Percentiles rank a stretch among this genome's conserved stretches.
Evolutionary conservation across 2,797 vertebrate genomes (phyloP).

Genomic region (Huso huso): DNA sequence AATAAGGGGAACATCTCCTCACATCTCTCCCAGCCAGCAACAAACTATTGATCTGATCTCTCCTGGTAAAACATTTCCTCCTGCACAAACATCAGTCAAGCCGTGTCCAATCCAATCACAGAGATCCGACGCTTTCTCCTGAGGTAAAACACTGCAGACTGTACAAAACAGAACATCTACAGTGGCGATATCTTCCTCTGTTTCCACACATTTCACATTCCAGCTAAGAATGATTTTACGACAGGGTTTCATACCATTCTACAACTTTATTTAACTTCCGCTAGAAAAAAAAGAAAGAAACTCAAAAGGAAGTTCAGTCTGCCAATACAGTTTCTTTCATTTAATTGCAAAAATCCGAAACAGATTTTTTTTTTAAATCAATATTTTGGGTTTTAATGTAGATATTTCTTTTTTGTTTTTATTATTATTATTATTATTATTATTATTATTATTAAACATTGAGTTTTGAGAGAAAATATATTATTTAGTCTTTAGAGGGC

Average conservation of each 20-base stretch:
- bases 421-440: not conserved
- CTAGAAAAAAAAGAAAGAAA: constrained; percentile 35
- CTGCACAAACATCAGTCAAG: constrained; percentile 45
- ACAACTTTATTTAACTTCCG: constrained; percentile 20
- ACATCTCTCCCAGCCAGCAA: constrained; percentile 24
- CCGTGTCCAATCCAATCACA: constrained; percentile 54
- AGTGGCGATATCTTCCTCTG: constrained; percentile 18
- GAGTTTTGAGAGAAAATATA: constrained; percentile 28
- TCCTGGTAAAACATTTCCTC: constrained; percentile 34
- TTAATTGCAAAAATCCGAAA: no score
- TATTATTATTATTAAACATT: not conserved
- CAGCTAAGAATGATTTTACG: constrained; percentile 11
- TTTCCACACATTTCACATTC: constrained; percentile 12
- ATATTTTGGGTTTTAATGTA: no score
- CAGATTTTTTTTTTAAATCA: no score
- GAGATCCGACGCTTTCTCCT: constrained; percentile 35
- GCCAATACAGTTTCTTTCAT: no score
- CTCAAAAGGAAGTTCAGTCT: constrained; percentile 32
- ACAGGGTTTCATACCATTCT: constrained; percentile 19
- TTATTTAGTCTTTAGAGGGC: constrained; percentile 55
- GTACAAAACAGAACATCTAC: constrained; percentile 41
- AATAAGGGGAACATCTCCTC: constrained; percentile 20
- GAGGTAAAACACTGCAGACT: constrained; percentile 30
- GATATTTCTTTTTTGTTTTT: not conserved
- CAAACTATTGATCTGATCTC: constrained; percentile 40